Conservation (phyloP, 2,797 vertebrate species). For the Gorsachius magnificus region DNA sequence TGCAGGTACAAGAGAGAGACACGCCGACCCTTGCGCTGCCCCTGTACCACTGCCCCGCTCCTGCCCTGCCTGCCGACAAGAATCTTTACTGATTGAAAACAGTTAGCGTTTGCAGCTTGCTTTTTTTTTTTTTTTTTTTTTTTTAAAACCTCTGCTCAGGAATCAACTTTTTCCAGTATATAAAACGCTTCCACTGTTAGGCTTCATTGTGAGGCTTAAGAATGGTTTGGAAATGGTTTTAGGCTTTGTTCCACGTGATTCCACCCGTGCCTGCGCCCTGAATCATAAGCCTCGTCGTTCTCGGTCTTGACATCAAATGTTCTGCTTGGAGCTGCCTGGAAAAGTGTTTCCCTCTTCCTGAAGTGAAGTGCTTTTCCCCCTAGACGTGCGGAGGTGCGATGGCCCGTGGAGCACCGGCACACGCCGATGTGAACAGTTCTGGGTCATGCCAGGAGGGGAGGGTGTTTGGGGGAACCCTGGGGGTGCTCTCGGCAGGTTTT, state of each 20-base stretch:
- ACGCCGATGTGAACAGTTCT: background rate
- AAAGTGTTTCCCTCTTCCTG: background rate
- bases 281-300: background rate
- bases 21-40: background rate
- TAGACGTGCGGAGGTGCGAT: fast-evolving
- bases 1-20: background rate
- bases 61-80: background rate
- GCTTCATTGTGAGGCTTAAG: background rate
- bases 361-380: background rate
- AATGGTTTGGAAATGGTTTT: background rate
- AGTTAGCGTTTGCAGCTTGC: background rate
- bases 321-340: background rate
- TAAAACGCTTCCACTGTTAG: background rate
- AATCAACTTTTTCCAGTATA: background rate
- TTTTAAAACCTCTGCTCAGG: background rate
- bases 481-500: background rate
- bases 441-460: background rate
- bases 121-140: background rate
- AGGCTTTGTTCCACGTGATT: background rate
- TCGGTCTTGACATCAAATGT: fast-evolving
- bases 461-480: background rate
- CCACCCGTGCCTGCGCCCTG: fast-evolving
- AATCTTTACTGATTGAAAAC: background rate
- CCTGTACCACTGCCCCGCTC: background rate
- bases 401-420: fast-evolving